A percentile compares a stretch with the other conserved stretches of the same genome.
phyloP scores from a whole-genome alignment of 1,140 invertebrate species.

The Aethina tumida region DNA sequence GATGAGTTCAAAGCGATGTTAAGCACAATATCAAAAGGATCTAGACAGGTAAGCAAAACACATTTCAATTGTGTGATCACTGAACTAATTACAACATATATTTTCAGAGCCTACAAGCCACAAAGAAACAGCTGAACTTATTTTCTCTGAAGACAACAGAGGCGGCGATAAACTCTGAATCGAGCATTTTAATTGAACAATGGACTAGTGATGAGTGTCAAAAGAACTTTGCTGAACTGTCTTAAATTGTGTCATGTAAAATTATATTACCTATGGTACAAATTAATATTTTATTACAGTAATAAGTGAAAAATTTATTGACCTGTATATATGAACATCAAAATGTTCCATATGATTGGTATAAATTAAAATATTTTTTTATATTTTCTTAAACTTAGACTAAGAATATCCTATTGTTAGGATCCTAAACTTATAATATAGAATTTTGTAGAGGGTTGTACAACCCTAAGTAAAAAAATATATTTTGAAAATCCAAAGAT shows the following conservation, averaged over 20 bases:
- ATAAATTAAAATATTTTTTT: slow-evolving; percentile 15
- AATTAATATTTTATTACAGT: too few species aligned
- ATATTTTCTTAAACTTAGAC: slow-evolving; percentile 20
- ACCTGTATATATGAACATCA: not conserved
- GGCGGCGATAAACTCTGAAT: slow-evolving; percentile 47
- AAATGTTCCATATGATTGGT: not conserved
- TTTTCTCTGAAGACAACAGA: slow-evolving; percentile 43
- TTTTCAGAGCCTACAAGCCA: slow-evolving; percentile 37
- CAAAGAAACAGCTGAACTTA: slow-evolving; percentile 46
- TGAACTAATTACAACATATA: slow-evolving; percentile 4
- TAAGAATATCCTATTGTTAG: too few species aligned
- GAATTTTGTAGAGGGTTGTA: not conserved
- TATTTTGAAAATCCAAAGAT: too few species aligned
- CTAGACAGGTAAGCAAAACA: slow-evolving; percentile 45
- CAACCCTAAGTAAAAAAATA: too few species aligned
- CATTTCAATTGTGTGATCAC: not conserved
- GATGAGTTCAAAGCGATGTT: slow-evolving; percentile 54
- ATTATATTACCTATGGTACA: slow-evolving; percentile 1
- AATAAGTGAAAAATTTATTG: too few species aligned
- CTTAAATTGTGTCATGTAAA: slow-evolving; percentile 5
- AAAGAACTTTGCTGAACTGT: slow-evolving; percentile 29
- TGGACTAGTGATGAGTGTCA: slow-evolving; percentile 57
- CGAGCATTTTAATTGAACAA: slow-evolving; percentile 48
- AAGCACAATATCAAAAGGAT: slow-evolving; percentile 51
- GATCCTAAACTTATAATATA: slow-evolving; percentile 3